Base-by-base conservation (phyloP, 1,140 invertebrate species). In the Rhynchophorus ferrugineus region DNA sequence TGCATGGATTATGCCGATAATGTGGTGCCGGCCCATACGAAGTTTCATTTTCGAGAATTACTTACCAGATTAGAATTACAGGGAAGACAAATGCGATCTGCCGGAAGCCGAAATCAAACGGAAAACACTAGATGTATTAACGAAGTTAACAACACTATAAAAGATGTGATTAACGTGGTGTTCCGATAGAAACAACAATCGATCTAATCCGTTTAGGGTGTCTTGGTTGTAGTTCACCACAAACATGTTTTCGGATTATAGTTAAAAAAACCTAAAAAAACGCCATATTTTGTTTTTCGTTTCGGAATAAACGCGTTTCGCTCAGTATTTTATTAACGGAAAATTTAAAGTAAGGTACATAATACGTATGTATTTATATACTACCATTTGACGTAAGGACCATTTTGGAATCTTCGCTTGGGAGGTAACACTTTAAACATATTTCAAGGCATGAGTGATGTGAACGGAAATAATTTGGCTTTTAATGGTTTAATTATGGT, bases 41-140 rank as follows among this genome's bases (percentile, higher is more conserved):
- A 91, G 49, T 92, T 95, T 68, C 89, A 91, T 59, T 84, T 93
- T 62, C 82, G 89, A 7, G 91, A 95, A 66, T 73, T 94, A 45
- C 78, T 94, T 2, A 82, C 83, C 0, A 75, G 84, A 6, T 73
- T 96, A 17, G 90, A 94, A 65, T 75, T 77, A 1, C 86, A 92
- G 66, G 85, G 86, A 16, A 77, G 85, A 55, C 79, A 81, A 59
- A 63, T 91, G 46, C 77, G 87, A 37, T 82, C 82, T 1, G 82
- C 84, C 3, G 84, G 84, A 41, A 79, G 79, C 44, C 70, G 82
- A 61, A 81, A 87, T 71, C 73, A 81, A 55, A 72, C 79, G 44
- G 84, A 85, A 59, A 84, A 84, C 61, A 75, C 78, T 55, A 75
- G 77, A 59, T 70, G 84, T 49, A 75, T 87, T 19, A 75, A 75